Evolutionary conservation across 2,113 vertebrate species (phyloP).

Genomic region (Diphyllodes magnificus): DNA sequence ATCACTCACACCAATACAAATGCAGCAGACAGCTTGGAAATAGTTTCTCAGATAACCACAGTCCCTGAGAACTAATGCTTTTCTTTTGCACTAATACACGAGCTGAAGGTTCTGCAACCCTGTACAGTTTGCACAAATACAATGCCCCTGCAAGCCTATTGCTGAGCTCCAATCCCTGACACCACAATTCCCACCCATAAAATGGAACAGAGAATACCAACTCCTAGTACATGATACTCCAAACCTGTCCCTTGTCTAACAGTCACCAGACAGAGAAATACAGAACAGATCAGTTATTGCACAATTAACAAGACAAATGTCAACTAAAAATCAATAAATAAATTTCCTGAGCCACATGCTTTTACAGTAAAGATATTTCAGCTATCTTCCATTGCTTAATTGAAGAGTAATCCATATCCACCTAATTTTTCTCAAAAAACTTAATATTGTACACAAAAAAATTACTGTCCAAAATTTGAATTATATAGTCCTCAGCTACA

Average conservation of each 20-base stretch:
- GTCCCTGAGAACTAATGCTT: neutral
- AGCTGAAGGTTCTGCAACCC: neutral
- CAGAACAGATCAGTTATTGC: neutral
- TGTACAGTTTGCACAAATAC: neutral
- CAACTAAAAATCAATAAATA: neutral
- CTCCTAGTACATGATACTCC: neutral
- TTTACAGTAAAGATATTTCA: neutral
- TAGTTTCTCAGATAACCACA: neutral
- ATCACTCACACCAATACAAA: neutral
- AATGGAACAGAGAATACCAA: neutral
- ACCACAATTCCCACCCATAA: neutral
- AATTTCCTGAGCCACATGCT: neutral
- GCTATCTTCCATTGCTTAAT: neutral
- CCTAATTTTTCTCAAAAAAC: neutral
- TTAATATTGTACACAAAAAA: neutral
- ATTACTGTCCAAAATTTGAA: neutral
- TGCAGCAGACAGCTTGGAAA: accelerated
- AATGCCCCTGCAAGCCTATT: neutral
- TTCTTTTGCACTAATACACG: neutral
- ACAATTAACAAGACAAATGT: neutral
- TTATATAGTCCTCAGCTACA: neutral
- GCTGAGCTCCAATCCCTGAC: neutral
- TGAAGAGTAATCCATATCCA: neutral
- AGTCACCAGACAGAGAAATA: neutral
- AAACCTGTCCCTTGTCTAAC: neutral